Evolutionary conservation across 2,888 invertebrate genomes (phyloP), one percentile per base, ranked within the genome.

Genomic region (Selenia dentaria): DNA sequence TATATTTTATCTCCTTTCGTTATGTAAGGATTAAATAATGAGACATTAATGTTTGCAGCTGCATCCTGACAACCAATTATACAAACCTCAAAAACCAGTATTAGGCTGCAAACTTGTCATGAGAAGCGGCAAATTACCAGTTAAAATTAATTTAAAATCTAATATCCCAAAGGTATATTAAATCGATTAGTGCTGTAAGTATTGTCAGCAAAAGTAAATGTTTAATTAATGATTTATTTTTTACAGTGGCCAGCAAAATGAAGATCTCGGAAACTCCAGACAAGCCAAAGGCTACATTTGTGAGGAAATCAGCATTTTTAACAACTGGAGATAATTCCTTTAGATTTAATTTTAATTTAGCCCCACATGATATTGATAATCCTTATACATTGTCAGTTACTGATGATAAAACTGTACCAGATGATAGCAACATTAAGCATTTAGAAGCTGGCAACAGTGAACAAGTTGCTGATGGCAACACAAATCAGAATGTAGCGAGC

Each of bases 251-350:
- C 56, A 85, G 86, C 61, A 92, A 92, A 78, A 91, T 94, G 54
- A 92, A 92, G 75, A 92, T 94, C 58, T 82, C 89, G 34, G 75
- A 90, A 18, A 80, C 67, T 38, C 77, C 90, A 9, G 86, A 85
- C 44, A 82, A 84, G 61, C 91, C 62, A 34, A 95, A 94, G 70
- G 95, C 94, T 4, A 86, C 92, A 56, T 96, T 94, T 82, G 70
- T 95, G 8, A 93, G 93, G 66, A 95, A 94, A 80, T 93, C 94
- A 1, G 85, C 88, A 16, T 87, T 92, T 59, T 62, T 83, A 32
- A 81, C 84, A 5, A 89, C 91, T 0, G 92, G 91, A 3, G 79
- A 90, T 54, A 90, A 78, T 48, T 81, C 87, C 32, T 94, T 94
- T 71, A 88, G 86, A 66, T 94, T 94, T 67, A 74, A 88, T 54